Percentiles rank a stretch among this genome's conserved stretches.
These are phyloP conservation scores for Arothron firmamentum DNA, from an alignment of 2,113 vertebrate genomes.

Conservation along the genomic window DNA sequence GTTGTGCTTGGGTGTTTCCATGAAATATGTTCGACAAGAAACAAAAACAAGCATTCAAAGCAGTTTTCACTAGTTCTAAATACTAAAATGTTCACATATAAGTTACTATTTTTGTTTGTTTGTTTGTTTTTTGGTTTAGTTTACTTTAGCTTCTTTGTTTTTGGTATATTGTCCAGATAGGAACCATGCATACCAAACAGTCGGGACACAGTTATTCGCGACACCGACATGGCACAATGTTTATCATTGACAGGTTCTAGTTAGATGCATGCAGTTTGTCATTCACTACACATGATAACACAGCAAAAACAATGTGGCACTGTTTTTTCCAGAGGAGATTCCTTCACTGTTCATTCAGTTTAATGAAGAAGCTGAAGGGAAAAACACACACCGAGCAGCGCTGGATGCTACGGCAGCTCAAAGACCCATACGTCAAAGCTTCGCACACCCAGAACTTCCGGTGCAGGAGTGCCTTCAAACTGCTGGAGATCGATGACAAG, in stretches of 20 bases:
- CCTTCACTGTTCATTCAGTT: constrained; percentile 62
- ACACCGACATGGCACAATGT: too few species aligned
- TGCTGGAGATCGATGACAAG: constrained; percentile 84
- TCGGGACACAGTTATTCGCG: not conserved
- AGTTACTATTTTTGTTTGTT: too few species aligned
- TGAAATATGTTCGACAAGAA: constrained; percentile 54
- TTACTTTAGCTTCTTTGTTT: too few species aligned
- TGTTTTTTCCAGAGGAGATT: constrained; percentile 11
- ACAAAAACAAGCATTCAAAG: not conserved
- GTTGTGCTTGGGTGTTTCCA: constrained; percentile 28
- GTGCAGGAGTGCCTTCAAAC: constrained; percentile 92
- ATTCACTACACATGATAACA: not conserved
- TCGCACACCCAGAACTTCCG: constrained; percentile 78
- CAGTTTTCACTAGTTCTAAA: too few species aligned
- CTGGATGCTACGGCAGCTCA: constrained; percentile 83
- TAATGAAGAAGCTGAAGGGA: constrained; percentile 62
- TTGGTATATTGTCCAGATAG: too few species aligned
- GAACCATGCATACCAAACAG: not conserved
- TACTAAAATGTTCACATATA: too few species aligned
- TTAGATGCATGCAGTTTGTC: constrained; percentile 14
- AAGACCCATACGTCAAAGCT: constrained; percentile 88
- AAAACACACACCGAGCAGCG: constrained; percentile 73
- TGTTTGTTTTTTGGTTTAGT: too few species aligned
- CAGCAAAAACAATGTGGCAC: constrained; percentile 34
- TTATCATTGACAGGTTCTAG: constrained; percentile 11